Evolutionary conservation across 35 echinoderm and acorn worm genomes (phyloP), one percentile per base, ranked within the genome.

Genomic region (Hemicentrotus pulcherrimus): DNA sequence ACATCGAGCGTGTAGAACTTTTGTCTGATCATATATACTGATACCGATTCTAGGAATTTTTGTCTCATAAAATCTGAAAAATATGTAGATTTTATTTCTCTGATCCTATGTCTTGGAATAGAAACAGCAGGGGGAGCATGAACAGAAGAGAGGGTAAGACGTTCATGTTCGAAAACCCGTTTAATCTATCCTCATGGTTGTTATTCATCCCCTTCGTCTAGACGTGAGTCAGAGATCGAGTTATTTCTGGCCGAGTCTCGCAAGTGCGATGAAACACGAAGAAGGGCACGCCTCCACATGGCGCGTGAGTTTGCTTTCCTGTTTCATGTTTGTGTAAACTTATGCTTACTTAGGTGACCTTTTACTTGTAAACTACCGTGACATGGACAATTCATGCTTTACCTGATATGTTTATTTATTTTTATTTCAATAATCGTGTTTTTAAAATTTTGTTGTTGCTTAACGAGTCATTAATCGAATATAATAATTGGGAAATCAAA

Each of bases 271-370:
- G 65, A 78, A 78, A 78, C 65, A 78, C 19, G 7, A n/a, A 28
- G 24, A 22, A 78, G 28, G 65, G 4, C 65, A 78, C 65, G 65
- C 65, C 65, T 78, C 24, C 7, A n/a, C 18, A n/a, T n/a, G 65
- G 65, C 65, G 65, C 65, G 65, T 78, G 65, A 78, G 65, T 78
- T 78, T 78, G 65, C 65, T 78, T 78, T 78, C 28, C 52, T 59
- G 7, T 6, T 0, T 59, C 52, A 59, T 59, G 52, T 16, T 16
- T 59, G 52, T 59, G 16, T 59, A 11, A 14, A 41, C 35, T 3
- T 41, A 3, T 41, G 35, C 35, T 41, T 1, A 41, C 35, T 41
- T 41, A 41, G 35, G 35, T 41, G 35, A 41, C 35, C 0, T 41
- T 41, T 41, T 1, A 41, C 35, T 41, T 0, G 35, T 41, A 41